phyloP scores from a whole-genome alignment of 30 jellyfish, hydroid and myxozoan species.

The Aurelia aurita region DNA sequence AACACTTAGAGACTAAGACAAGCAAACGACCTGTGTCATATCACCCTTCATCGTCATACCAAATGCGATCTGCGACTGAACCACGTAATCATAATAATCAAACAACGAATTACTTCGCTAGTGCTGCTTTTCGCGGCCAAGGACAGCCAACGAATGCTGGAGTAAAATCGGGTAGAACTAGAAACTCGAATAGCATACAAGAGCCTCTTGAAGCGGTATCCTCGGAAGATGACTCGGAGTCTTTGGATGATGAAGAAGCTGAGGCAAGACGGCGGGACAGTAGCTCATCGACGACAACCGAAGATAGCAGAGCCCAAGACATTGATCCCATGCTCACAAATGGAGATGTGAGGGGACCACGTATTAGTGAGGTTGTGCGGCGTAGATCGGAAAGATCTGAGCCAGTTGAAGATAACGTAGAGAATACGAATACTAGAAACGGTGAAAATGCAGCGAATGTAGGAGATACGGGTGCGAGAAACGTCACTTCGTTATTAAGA shows the following conservation, averaged over 20 bases:
- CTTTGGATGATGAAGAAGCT: conserved; percentile 37
- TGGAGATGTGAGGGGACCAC: background rate
- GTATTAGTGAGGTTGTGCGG: background rate
- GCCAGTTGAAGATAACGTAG: background rate
- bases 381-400: background rate
- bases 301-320: background rate
- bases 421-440: background rate
- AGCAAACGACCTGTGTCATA: conserved; percentile 63
- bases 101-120: conserved; percentile 57
- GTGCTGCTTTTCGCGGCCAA: conserved; percentile 74
- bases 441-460: background rate
- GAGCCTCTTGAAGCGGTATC: conserved; percentile 32
- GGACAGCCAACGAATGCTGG: conserved; percentile 37
- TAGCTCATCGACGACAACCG: background rate
- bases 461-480: conserved; percentile 8
- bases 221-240: conserved; percentile 72
- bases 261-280: conserved; percentile 12
- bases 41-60: conserved; percentile 71
- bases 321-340: background rate
- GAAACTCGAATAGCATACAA: conserved; percentile 40
- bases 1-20: background rate
- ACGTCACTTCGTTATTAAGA: conserved; percentile 18
- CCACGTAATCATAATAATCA: conserved; percentile 52
- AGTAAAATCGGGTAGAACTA: background rate
- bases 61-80: conserved; percentile 42